These are phyloP conservation scores for Scelioninae gen. 1 DNA, from an alignment of 2,888 invertebrate species.

Conservation along the genomic window DNA sequence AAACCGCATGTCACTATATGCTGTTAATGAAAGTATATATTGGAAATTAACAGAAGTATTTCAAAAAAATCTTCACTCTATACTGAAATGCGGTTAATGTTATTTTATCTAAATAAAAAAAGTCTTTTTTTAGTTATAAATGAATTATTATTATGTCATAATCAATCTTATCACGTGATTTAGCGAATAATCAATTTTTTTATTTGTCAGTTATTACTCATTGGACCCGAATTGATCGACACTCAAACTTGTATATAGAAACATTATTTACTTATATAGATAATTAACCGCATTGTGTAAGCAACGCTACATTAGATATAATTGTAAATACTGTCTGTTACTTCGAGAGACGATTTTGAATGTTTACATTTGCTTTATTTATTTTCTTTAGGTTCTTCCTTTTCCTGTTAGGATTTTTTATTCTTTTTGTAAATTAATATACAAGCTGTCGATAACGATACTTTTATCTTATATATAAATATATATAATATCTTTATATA, in stretches of 20 bases:
- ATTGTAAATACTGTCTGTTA: conserved; percentile 66
- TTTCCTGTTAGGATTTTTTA: background rate
- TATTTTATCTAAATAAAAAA: no score
- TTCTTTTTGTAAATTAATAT: conserved; percentile 10
- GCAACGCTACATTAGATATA: conserved; percentile 61
- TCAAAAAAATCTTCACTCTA: no score
- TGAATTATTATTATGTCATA: no score
- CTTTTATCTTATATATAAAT: conserved; percentile 20
- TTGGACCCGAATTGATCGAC: conserved; percentile 34
- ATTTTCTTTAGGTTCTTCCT: background rate
- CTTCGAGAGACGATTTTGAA: conserved; percentile 44
- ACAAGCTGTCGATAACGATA: conserved; percentile 19
- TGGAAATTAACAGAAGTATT: no score
- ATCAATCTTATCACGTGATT: background rate
- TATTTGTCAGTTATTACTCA: conserved; percentile 16
- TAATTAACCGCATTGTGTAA: conserved; percentile 54
- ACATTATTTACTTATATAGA: conserved; percentile 49
- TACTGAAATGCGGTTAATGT: no score
- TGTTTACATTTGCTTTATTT: background rate
- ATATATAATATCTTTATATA: background rate
- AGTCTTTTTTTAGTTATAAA: no score
- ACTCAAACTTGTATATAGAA: conserved; percentile 59
- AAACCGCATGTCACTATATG: no score
- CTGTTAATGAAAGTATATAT: no score
- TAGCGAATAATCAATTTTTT: background rate